phyloP scores from a whole-genome alignment of 2,888 invertebrate genomes.

The Megastigmus dorsalis region DNA sequence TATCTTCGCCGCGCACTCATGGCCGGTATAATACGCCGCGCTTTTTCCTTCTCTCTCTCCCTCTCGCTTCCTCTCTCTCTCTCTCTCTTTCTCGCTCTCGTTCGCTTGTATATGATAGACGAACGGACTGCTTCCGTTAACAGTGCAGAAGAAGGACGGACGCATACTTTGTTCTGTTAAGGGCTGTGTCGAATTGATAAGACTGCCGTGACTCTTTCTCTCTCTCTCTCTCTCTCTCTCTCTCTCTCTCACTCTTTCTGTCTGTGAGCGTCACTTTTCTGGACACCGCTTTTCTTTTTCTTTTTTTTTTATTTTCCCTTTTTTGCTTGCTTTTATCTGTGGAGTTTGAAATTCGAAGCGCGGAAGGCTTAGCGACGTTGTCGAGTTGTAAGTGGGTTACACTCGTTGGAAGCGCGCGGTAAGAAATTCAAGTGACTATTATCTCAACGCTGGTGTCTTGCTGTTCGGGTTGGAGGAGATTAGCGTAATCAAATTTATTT shows the following conservation, averaged over 20 bases:
- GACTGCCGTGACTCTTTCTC: not conserved
- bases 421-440: no score
- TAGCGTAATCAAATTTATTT: no score
- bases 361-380: not conserved
- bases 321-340: not conserved
- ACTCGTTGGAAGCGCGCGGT: no score
- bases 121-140: not conserved
- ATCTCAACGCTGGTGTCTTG: no score
- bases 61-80: not conserved
- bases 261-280: not conserved
- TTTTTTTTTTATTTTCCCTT: not conserved
- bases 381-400: no score
- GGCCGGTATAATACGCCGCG: slow-evolving; percentile 43
- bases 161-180: slow-evolving; percentile 48
- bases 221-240: not conserved
- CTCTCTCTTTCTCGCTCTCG: not conserved
- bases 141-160: slow-evolving; percentile 6
- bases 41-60: slow-evolving; percentile 11
- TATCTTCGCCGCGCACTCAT: slow-evolving; percentile 68
- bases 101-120: not conserved
- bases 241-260: not conserved
- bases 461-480: no score
- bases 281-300: not conserved
- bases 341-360: no score
- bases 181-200: slow-evolving; percentile 54